Evolutionary conservation across 2,888 invertebrate species (phyloP).

Genomic region (Drosophila birchii): DNA sequence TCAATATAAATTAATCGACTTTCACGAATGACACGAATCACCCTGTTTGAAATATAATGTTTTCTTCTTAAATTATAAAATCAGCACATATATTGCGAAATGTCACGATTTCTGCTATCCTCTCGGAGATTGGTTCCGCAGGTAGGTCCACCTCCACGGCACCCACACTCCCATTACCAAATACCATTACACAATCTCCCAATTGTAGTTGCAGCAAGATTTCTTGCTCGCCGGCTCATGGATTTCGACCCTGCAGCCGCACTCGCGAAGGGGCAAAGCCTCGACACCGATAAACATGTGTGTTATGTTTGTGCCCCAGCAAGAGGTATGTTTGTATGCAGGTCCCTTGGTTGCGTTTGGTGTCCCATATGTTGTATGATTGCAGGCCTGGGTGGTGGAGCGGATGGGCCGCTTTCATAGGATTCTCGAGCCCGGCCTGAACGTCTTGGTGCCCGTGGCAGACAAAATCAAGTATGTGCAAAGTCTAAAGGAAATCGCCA

Average conservation of each 20-base stretch:
- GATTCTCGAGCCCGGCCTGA: slow-evolving; percentile 97
- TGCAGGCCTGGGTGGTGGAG: slow-evolving; percentile 96
- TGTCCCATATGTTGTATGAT: not conserved
- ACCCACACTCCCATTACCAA: not conserved
- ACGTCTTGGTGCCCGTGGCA: slow-evolving; percentile 94
- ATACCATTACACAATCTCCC: not conserved
- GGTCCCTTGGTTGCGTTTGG: slow-evolving; percentile 83
- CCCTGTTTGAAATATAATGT: slow-evolving; percentile 45
- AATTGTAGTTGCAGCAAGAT: slow-evolving; percentile 56
- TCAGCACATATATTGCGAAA: slow-evolving; percentile 45
- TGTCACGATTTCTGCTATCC: slow-evolving; percentile 65
- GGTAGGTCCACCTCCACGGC: slow-evolving; percentile 40
- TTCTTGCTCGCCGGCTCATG: slow-evolving; percentile 68
- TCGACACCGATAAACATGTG: slow-evolving; percentile 95
- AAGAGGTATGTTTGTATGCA: slow-evolving; percentile 89
- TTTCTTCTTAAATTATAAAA: slow-evolving; percentile 42
- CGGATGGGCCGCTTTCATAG: slow-evolving; percentile 98
- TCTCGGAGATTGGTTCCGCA: slow-evolving; percentile 62
- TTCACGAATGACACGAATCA: slow-evolving; percentile 14
- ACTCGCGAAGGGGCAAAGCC: slow-evolving; percentile 68
- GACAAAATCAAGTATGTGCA: slow-evolving; percentile 99
- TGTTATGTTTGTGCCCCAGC: slow-evolving; percentile 99
- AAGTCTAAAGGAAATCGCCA: slow-evolving; percentile 99
- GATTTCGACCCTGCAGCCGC: slow-evolving; percentile 42
- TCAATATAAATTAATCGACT: slow-evolving; percentile 20